Conservation (phyloP, 2,113 vertebrate genomes). For the Anoura caudifer region DNA sequence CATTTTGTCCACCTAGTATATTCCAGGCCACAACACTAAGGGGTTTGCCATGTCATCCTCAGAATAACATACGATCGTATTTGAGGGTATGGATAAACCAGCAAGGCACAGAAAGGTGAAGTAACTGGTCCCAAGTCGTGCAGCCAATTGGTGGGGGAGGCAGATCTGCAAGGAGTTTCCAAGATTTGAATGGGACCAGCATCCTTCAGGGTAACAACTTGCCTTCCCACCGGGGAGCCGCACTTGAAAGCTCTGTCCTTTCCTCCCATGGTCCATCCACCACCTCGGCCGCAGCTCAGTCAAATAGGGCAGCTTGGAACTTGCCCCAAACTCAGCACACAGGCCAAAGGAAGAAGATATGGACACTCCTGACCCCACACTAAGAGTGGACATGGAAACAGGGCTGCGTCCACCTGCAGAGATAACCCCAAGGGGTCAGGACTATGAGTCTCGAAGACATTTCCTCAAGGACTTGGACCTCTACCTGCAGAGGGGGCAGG, state of each 20-base stretch:
- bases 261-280: background rate
- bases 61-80: background rate
- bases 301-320: background rate
- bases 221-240: background rate
- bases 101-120: background rate
- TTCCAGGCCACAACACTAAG: background rate
- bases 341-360: background rate
- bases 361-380: background rate
- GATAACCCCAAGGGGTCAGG: too few relatives aligned
- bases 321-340: background rate
- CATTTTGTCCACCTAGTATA: rapidly evolving
- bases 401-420: rapidly evolving
- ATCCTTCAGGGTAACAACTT: background rate
- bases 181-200: background rate
- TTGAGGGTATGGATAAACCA: background rate
- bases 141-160: background rate
- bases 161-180: background rate
- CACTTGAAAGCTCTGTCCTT: background rate
- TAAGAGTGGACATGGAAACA: background rate
- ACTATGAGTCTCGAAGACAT: rapidly evolving
- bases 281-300: background rate
- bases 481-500: background rate
- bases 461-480: background rate
- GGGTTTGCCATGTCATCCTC: background rate
- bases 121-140: background rate